Evolutionary conservation across 2,113 vertebrate species (phyloP).

Genomic region (Lophotis ruficrista): DNA sequence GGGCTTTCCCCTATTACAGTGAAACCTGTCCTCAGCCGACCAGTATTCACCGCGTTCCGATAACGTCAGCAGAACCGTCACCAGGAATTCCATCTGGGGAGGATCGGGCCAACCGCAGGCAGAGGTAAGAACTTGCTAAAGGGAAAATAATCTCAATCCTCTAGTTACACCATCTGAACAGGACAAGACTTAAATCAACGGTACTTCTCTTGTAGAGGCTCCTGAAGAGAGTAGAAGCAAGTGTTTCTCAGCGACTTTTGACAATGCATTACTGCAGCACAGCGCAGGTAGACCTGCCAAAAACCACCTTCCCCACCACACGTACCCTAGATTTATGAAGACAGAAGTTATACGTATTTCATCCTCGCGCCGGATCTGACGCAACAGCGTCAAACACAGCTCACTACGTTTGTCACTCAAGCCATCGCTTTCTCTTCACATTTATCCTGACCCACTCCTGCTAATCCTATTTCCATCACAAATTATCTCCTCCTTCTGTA

Average conservation of each 20-base stretch:
- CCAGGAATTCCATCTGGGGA: rapidly evolving
- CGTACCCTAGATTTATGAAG: background rate
- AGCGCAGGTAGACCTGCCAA: slow-evolving; percentile 2
- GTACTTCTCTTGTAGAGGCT: background rate
- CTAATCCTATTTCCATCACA: background rate
- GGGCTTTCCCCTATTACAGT: rapidly evolving
- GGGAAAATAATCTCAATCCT: background rate
- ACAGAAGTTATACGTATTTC: background rate
- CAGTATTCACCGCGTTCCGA: rapidly evolving
- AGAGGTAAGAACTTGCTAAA: background rate
- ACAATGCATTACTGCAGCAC: background rate
- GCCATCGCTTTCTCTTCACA: background rate
- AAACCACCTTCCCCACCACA: background rate
- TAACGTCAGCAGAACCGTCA: background rate
- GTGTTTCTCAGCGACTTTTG: background rate
- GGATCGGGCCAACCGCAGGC: too few species aligned
- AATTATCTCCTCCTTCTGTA: background rate
- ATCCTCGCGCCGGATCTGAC: slow-evolving; percentile 4
- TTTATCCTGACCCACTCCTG: background rate
- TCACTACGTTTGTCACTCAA: slow-evolving; percentile 2
- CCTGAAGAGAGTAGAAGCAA: background rate
- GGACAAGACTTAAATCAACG: background rate
- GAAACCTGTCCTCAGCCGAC: background rate
- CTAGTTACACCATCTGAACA: background rate
- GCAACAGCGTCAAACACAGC: background rate